Percentiles rank a stretch among this genome's conserved stretches.
Conservation (phyloP, 2,113 vertebrate species). For the Gymnocephalus cernua region DNA sequence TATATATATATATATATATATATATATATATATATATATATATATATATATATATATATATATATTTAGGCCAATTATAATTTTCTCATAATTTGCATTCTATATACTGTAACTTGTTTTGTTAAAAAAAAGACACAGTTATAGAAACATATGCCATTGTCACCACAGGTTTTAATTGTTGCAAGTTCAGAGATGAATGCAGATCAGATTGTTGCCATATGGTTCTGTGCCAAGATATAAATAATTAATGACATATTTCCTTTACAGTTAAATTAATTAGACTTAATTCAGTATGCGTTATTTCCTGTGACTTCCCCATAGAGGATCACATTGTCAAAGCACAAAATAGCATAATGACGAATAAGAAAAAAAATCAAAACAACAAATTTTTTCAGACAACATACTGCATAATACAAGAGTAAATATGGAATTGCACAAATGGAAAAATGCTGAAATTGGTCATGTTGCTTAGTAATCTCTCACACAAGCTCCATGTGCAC, state of each 20-base stretch:
- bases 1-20: no score
- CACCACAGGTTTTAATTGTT: constrained; percentile 14
- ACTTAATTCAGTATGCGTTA: background rate
- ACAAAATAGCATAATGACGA: background rate
- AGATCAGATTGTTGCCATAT: constrained; percentile 11
- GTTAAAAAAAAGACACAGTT: background rate
- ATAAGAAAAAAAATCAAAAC: background rate
- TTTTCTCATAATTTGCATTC: background rate
- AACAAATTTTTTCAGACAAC: background rate
- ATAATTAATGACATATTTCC: background rate
- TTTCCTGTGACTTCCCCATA: background rate
- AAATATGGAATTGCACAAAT: background rate
- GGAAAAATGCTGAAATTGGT: background rate
- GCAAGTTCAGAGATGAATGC: constrained; percentile 5
- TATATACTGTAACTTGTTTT: no score
- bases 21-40: no score
- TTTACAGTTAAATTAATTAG: background rate
- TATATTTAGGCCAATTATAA: background rate
- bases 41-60: no score
- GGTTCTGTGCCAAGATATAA: background rate
- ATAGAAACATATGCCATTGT: background rate
- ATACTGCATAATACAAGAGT: background rate
- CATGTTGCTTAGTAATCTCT: background rate
- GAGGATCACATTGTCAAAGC: background rate
- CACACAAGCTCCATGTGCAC: background rate